A percentile compares a stretch with the other conserved stretches of the same genome.
Conservation (phyloP, 1,140 invertebrate genomes). For the Ostrea edulis region DNA sequence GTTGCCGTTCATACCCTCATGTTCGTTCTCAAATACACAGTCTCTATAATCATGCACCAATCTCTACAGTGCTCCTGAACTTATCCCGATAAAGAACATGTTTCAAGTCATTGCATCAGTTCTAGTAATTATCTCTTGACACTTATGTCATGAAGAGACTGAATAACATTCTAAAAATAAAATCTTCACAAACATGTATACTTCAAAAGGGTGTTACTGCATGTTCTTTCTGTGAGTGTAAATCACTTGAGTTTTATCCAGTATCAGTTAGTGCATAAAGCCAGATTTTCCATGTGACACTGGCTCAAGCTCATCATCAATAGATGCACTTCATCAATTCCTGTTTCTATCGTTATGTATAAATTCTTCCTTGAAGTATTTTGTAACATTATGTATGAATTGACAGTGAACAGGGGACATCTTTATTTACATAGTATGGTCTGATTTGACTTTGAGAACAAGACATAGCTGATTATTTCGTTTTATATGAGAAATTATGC, state of each 20-base stretch:
- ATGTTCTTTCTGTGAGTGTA: not conserved
- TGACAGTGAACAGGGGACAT: not conserved
- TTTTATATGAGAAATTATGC: not conserved
- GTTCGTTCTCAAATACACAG: no score
- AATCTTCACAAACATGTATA: not conserved
- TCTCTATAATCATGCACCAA: no score
- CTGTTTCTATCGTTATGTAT: not conserved
- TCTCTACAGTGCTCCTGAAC: no score
- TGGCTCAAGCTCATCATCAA: not conserved
- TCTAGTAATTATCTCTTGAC: no score
- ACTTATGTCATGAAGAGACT: not conserved
- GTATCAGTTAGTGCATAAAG: not conserved
- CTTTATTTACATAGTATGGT: not conserved
- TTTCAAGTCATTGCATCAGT: no score
- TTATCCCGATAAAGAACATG: no score
- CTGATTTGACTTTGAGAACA: not conserved
- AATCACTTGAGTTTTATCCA: not conserved
- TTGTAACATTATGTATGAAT: not conserved
- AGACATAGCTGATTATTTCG: not conserved
- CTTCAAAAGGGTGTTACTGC: not conserved
- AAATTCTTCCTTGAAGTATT: not conserved
- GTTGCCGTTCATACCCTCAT: no score
- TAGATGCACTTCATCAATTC: not conserved
- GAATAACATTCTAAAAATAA: not conserved
- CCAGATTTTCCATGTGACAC: not conserved